Conservation (phyloP, 2,888 invertebrate genomes). For the Baccha elongata region DNA sequence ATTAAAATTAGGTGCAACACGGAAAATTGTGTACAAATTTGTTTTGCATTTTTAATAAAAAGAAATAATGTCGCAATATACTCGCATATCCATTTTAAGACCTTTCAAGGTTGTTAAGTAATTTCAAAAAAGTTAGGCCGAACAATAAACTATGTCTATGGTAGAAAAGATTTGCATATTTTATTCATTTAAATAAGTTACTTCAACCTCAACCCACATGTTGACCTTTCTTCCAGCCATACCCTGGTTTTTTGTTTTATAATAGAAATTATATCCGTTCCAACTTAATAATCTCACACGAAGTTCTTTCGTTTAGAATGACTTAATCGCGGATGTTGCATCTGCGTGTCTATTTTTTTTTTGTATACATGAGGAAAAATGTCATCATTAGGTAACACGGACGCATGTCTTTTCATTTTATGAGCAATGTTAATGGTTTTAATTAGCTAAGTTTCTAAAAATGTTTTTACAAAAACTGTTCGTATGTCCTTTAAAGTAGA, state of each 20-base stretch:
- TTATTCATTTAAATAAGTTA: slow-evolving; percentile 8
- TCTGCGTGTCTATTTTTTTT: not conserved
- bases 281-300: not conserved
- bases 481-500: too few species aligned
- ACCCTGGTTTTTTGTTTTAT: not conserved
- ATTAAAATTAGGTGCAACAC: slow-evolving; percentile 1
- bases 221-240: not conserved
- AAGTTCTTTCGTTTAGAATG: not conserved
- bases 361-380: not conserved
- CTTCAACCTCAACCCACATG: slow-evolving; percentile 8
- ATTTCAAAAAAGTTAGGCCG: not conserved
- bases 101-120: not conserved
- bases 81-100: not conserved
- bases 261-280: not conserved
- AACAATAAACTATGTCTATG: not conserved
- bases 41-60: not conserved
- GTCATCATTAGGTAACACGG: not conserved
- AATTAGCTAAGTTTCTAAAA: too few species aligned
- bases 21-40: not conserved
- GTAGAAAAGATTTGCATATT: slow-evolving; percentile 3
- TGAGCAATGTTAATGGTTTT: too few species aligned
- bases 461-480: too few species aligned
- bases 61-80: not conserved
- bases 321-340: not conserved
- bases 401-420: not conserved